Base-by-base conservation (phyloP, 2,113 vertebrate species). In the Albula glossodonta region DNA sequence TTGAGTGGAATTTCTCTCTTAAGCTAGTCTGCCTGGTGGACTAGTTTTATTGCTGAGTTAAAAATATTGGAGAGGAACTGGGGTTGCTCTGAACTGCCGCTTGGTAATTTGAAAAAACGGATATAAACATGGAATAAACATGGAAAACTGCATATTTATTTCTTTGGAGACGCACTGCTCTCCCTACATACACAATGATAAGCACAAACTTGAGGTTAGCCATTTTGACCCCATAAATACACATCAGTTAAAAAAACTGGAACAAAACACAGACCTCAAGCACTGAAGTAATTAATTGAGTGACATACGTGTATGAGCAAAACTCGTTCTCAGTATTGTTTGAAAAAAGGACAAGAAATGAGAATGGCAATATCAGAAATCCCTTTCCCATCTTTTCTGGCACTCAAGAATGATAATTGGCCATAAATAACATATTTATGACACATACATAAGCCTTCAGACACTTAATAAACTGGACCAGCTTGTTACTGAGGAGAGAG, bases 1-100 rank as follows among this genome's bases (percentile, higher is more conserved):
- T 19, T 60, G n/a, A 83, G 41, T 57, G 50, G 81, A 83, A 83
- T 83, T 83, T 57, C n/a, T 60, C 53, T 48, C 81, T 83, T 83
- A 57, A 63, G n/a, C 56, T 41, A 19, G 25, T 83, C 8, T 41
- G 52, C 10, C 53, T 22, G 25, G 53, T 53, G 5, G 15, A 25
- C 12, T 31, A 83, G 81, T 15, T 83, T 60, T 83, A 60, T 83
- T 83, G 56, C 25, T 60, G 52, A 49, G 51, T 52, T 51, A 81
- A 53, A n/a, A n/a, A 52, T 52, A 52, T 52, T 52, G 49, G 17
- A 10, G 41, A 80, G 78, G 9, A 17, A 19, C 4, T 80, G 48
- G 48, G 25, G 78, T 66, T 66, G 60, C 60, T 66, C 60, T 74
- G 70, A 74, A 10, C n/a, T n/a, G n/a, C 22, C n/a, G 10, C 63